Base-by-base conservation (phyloP, 2,888 invertebrate species). In the Rotaria magnacalcarata region DNA sequence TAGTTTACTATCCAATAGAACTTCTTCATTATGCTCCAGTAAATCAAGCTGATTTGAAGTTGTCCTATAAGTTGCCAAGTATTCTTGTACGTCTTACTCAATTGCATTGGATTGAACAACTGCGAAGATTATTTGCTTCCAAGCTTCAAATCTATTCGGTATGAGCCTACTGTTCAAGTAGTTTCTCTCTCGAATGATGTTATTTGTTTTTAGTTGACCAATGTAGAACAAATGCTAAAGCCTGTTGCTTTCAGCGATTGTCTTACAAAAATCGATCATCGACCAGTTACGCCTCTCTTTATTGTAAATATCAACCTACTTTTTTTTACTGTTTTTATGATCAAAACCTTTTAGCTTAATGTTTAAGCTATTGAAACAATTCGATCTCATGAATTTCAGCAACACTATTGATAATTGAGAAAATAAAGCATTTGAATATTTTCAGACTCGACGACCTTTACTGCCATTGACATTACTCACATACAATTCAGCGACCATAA, bases 101-200 rank as follows among this genome's bases (percentile, higher is more conserved):
- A 80, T n/a, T 80, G n/a, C n/a, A 80, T 80, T 47, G 47, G 8
- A 80, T n/a, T 24, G 80, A 80, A 80, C 43, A 80, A n/a, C 47
- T 80, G 1, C 43, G 80, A 80, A 80, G 4, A 24, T n/a, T 47
- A 14, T 47, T 80, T n/a, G 47, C 47, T 19, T 16, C 67, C 14
- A 14, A 67, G 34, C 0, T 67, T 0, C 34, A 41, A 5, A 34
- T 0, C 16, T 67, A 67, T 67, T 67, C 67, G 2, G 67, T 67
- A 60, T 24, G n/a, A n/a, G 4, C 5, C n/a, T n/a, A n/a, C 10
- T 10, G 54, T 5, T 4, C 10, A 19, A 6, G 7, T 19, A 21
- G 54, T 60, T 11, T 27, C 27, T 60, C n/a, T 60, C 14, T 5
- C 11, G 34, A 67, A 6, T 2, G 7, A 67, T 5, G 19, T 19